phyloP scores from a whole-genome alignment of 1,140 invertebrate genomes.

The Tribolium madens region DNA sequence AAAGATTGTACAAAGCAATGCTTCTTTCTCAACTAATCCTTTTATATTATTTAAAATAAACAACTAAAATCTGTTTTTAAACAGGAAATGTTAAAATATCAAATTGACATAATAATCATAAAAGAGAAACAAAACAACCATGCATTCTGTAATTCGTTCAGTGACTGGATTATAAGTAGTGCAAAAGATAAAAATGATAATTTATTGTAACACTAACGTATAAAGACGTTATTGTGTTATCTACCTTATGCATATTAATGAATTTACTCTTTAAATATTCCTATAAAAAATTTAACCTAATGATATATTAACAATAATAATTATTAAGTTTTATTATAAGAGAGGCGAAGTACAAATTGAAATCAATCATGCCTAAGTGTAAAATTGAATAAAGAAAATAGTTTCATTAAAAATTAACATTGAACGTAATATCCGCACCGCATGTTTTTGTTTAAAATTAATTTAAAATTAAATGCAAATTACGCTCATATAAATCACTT shows the following conservation, averaged over 20 bases:
- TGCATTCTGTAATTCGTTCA: no score
- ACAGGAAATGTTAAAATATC: no score
- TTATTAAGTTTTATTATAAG: background rate
- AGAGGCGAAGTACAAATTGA: background rate
- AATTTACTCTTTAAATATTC: background rate
- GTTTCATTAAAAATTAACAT: background rate
- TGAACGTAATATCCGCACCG: background rate
- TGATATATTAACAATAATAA: background rate
- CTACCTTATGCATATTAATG: background rate
- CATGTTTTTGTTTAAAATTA: background rate
- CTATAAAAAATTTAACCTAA: background rate
- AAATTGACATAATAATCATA: no score
- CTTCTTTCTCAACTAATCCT: no score
- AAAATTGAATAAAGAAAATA: background rate
- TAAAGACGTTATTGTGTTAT: background rate
- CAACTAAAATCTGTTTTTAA: no score
- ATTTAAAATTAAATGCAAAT: conserved; percentile 7
- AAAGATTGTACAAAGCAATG: no score
- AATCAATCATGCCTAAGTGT: background rate
- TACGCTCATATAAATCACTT: background rate
- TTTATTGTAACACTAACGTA: no score
- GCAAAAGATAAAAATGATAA: no score
- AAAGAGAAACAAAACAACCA: no score
- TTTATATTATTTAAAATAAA: no score
- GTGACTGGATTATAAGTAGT: no score